Percentiles rank a stretch among this genome's conserved stretches.
Conservation (phyloP, 2,113 vertebrate species). For the Psammodynastes pulverulentus region DNA sequence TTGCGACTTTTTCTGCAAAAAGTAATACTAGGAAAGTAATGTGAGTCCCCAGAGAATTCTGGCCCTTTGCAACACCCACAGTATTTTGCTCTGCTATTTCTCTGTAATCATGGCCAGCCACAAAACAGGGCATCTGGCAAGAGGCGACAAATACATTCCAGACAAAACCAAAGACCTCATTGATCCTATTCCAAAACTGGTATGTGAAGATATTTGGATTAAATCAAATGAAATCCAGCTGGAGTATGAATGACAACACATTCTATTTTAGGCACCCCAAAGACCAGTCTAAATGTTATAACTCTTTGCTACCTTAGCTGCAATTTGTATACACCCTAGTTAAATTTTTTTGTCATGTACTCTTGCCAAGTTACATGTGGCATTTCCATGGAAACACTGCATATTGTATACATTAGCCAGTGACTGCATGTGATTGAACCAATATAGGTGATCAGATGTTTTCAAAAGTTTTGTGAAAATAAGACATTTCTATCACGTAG, state of each 20-base stretch:
- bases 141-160: not conserved
- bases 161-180: not conserved
- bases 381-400: not conserved
- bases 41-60: not conserved
- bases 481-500: not conserved
- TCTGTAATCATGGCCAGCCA: not conserved
- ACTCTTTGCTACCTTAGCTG: not conserved
- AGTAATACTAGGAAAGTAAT: not conserved
- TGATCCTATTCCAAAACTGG: not conserved
- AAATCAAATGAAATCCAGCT: not conserved
- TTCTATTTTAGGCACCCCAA: not conserved
- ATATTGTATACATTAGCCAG: not conserved
- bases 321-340: not conserved
- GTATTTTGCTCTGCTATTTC: not conserved
- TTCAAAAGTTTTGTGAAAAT: not conserved
- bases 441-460: not conserved
- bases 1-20: not conserved
- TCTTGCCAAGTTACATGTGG: not conserved
- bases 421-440: not conserved
- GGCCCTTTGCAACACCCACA: not conserved
- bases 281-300: not conserved
- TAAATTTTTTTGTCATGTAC: not conserved
- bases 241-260: not conserved
- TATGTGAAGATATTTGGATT: rapidly evolving
- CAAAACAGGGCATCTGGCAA: not conserved